These are phyloP conservation scores for Batillaria attramentaria DNA, from an alignment of 1,140 invertebrate species.

Conservation along the genomic window DNA sequence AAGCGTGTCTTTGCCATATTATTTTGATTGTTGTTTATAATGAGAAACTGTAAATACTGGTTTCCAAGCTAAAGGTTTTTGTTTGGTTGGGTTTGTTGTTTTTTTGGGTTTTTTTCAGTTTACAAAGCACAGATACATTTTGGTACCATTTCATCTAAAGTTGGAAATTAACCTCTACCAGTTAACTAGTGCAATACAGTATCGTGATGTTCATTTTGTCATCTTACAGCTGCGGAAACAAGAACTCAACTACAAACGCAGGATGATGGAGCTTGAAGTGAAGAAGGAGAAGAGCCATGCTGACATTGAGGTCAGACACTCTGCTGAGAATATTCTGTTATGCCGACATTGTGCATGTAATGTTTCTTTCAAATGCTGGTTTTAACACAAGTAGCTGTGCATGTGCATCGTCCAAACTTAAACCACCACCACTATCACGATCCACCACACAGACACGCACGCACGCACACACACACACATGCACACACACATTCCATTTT, in stretches of 20 bases:
- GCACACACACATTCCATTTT: no score
- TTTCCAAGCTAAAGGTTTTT: not conserved
- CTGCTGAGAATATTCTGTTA: not conserved
- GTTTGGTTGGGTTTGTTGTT: not conserved
- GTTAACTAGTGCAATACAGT: no score
- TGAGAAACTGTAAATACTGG: not conserved
- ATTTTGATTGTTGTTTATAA: not conserved
- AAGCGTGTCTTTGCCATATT: slow-evolving; percentile 21
- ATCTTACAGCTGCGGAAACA: slow-evolving; percentile 42
- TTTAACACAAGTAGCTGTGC: not conserved
- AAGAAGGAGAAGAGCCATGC: slow-evolving; percentile 46
- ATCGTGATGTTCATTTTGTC: not conserved
- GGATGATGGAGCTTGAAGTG: slow-evolving; percentile 48
- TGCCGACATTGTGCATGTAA: not conserved
- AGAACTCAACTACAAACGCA: slow-evolving; percentile 47
- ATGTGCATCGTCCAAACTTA: not conserved
- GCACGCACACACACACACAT: no score
- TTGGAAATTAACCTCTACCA: no score
- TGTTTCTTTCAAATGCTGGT: not conserved
- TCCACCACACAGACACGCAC: no score
- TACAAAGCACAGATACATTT: not conserved
- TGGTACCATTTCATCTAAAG: not conserved
- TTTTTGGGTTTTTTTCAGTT: not conserved
- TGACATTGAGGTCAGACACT: slow-evolving; percentile 53
- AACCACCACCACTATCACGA: no score